These are phyloP conservation scores for Platycercus adscitus DNA, from an alignment of 2,113 vertebrate species.

Conservation along the genomic window DNA sequence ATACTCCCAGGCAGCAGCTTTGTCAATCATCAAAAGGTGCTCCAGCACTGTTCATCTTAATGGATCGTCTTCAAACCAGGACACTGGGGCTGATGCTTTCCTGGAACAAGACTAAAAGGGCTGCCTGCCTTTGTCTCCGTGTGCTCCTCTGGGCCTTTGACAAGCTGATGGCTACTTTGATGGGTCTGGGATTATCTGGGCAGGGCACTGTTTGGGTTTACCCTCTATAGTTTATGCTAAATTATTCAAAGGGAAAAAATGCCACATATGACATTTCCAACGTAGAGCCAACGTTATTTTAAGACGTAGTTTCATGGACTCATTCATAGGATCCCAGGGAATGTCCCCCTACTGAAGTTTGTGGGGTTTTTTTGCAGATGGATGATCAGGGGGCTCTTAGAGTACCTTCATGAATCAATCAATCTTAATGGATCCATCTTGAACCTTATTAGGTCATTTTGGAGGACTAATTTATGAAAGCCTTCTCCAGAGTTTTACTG, in stretches of 20 bases:
- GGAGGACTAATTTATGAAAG: background rate
- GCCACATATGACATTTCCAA: background rate
- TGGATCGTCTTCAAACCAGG: background rate
- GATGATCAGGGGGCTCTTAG: background rate
- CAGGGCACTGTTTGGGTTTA: background rate
- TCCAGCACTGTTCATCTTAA: background rate
- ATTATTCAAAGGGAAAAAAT: background rate
- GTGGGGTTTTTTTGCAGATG: background rate
- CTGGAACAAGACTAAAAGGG: background rate
- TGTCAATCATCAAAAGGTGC: background rate
- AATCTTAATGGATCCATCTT: background rate
- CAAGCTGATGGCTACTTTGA: background rate
- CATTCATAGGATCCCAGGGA: background rate
- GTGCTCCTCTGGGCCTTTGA: background rate
- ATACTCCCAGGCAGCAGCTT: background rate
- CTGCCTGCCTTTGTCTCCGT: background rate
- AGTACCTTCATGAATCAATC: background rate
- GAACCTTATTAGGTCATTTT: background rate
- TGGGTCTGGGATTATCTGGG: background rate
- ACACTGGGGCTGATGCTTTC: background rate
- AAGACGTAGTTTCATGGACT: background rate
- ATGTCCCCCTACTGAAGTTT: fast-evolving
- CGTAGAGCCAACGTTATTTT: fast-evolving
- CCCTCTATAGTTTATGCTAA: background rate
- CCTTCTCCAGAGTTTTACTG: background rate